Base-by-base conservation (phyloP, 2,113 vertebrate genomes). In the Chaetodon trifascialis region DNA sequence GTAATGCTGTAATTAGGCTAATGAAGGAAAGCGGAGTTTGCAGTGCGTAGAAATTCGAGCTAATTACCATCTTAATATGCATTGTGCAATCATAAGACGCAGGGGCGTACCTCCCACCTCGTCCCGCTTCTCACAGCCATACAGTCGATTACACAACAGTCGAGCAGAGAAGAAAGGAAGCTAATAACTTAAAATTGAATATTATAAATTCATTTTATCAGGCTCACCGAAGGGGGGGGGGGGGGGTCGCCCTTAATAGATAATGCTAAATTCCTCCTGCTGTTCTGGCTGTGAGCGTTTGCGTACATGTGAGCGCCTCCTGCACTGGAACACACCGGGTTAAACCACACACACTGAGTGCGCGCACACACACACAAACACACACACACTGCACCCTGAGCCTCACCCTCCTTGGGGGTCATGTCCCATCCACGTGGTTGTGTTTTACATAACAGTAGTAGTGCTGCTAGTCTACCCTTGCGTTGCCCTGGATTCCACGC, bases 371-470 rank as follows among this genome's bases (percentile, higher is more conserved):
- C 25, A 34, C 21, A 54, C 34, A 30, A 25, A 36, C 79, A 79
- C 47, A 69, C 64, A 66, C 30, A 75, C 69, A 25, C 5, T 1
- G n/a, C 16, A 72, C 65, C 66, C 79, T 54, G 34, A 75, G 74
- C 63, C 78, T 89, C 78, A 83, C 89, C 70, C 80, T 66, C 46
- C 19, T 38, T 0, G 17, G 88, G 84, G 89, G 86, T 92, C 75
- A 54, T 70, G 76, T 72, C 79, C 77, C 44, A 0, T 72, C 78
- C 90, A 90, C 76, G 84, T 89, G 92, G 72, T 79, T 52, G 56
- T 58, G 49, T 64, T 89, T 93, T 92, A 91, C 78, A 56, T 89
- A 90, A 94, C 83, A 59, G 70, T 52, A 83, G 66, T 73, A 84
- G 72, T 25, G 85, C 80, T 63, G 69, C 87, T 73, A 76, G 79